Evolutionary conservation across 2,113 vertebrate species (phyloP).

Genomic region (Equus przewalskii): DNA sequence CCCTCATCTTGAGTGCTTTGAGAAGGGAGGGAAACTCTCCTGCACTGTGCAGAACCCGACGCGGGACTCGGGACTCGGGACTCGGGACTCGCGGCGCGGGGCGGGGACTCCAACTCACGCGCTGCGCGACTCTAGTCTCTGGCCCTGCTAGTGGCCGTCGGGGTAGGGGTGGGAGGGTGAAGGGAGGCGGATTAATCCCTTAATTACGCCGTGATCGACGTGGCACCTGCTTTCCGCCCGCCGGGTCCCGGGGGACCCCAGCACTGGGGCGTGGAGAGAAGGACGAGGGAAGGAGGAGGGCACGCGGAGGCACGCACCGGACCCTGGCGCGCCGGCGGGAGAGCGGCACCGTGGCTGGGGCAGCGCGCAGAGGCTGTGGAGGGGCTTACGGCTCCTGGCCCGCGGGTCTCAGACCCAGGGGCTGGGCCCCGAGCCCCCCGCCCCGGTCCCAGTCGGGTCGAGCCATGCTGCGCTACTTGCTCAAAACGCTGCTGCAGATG

Average conservation of each 20-base stretch:
- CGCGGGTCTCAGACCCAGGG: slow-evolving; percentile 79
- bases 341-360: slow-evolving; percentile 77
- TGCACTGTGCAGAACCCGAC: not conserved
- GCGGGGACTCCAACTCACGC: slow-evolving; percentile 28
- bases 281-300: slow-evolving; percentile 87
- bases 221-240: slow-evolving; percentile 93
- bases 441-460: not conserved
- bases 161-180: not conserved
- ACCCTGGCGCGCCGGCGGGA: slow-evolving; percentile 75
- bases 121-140: not conserved
- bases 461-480: slow-evolving; percentile 96
- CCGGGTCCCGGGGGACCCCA: slow-evolving; percentile 81
- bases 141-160: not conserved
- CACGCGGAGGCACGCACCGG: slow-evolving; percentile 81
- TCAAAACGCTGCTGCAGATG: slow-evolving; percentile 98
- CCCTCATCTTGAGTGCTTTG: not conserved
- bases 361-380: slow-evolving; percentile 67
- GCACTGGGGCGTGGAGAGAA: slow-evolving; percentile 82
- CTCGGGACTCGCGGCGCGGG: not conserved
- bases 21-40: slow-evolving; percentile 17
- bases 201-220: slow-evolving; percentile 95
- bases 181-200: slow-evolving; percentile 94
- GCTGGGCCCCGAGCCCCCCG: slow-evolving; percentile 52
- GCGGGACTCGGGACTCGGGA: not conserved
- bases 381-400: slow-evolving; percentile 80